Evolutionary conservation across 2,888 invertebrate genomes (phyloP).

Genomic region (Eupithecia dodoneata): DNA sequence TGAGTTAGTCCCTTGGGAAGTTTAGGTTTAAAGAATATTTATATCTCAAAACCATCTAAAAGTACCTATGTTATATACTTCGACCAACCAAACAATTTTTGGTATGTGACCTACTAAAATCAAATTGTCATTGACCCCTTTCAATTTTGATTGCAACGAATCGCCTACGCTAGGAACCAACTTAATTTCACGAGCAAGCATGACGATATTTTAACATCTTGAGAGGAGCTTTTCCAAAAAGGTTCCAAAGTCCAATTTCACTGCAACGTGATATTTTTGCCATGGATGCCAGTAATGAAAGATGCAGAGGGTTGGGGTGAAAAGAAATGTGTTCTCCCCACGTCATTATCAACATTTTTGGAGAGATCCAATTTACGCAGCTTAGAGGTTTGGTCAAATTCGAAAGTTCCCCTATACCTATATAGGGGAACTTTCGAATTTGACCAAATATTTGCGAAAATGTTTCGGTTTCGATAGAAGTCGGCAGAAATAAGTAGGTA

Average conservation of each 20-base stretch:
- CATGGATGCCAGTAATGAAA: constrained; percentile 33
- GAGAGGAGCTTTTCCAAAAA: no score
- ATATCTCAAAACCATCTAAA: no score
- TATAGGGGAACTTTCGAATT: constrained; percentile 9
- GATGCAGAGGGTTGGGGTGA: constrained; percentile 55
- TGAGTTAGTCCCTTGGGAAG: no score
- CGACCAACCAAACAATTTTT: no score
- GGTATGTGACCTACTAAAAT: no score
- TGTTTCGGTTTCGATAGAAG: not conserved
- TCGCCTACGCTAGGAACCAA: no score
- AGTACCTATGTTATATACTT: no score
- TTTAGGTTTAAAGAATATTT: no score
- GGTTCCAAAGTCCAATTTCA: not conserved
- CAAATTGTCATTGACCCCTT: no score
- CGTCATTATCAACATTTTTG: constrained; percentile 72
- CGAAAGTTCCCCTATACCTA: constrained; percentile 16
- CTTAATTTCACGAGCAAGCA: not conserved
- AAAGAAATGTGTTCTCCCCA: constrained; percentile 63
- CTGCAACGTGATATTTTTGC: constrained; percentile 25
- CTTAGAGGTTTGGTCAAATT: constrained; percentile 34
- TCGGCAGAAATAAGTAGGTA: not conserved
- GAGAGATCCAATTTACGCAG: constrained; percentile 62
- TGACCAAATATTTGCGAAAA: not conserved
- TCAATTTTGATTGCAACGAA: no score
- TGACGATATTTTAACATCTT: not conserved